phyloP scores from a whole-genome alignment of 2,888 invertebrate species.

The Drosophila macrospina region DNA sequence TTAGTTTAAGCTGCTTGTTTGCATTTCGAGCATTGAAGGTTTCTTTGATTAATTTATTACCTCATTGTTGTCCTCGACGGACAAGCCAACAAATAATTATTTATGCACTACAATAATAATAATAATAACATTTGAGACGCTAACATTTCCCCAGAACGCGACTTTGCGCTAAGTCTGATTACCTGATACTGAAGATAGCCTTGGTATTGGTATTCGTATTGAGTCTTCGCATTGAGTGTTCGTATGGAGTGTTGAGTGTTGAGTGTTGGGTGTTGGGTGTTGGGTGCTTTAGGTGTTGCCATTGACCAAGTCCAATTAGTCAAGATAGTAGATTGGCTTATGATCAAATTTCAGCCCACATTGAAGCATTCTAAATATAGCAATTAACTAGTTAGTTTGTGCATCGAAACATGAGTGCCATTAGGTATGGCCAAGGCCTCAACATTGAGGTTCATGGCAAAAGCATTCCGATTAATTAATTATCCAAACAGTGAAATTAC shows the following conservation, averaged over 20 bases:
- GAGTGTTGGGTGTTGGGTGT: neutral
- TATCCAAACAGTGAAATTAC: neutral
- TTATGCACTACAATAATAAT: conserved; percentile 21
- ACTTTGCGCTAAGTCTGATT: neutral
- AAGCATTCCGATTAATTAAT: conserved; percentile 35
- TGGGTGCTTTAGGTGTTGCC: neutral
- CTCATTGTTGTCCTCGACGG: conserved; percentile 22
- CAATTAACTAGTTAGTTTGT: conserved; percentile 32
- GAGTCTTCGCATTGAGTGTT: too few species aligned
- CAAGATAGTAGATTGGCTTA: neutral
- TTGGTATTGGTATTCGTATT: neutral
- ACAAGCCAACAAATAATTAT: conserved; percentile 42
- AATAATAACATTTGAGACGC: neutral
- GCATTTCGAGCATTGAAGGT: conserved; percentile 6
- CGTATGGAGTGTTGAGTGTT: neutral
- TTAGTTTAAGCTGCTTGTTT: conserved; percentile 15
- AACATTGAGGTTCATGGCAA: conserved; percentile 10
- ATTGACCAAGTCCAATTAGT: conserved; percentile 12
- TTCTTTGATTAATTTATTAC: conserved; percentile 49
- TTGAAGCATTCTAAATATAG: conserved; percentile 3
- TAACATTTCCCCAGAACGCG: neutral
- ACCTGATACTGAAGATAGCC: neutral
- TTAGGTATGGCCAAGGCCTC: neutral
- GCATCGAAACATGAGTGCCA: conserved; percentile 13
- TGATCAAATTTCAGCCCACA: conserved; percentile 4